These are phyloP conservation scores for Muntiacus muntjak DNA, from an alignment of 2,113 vertebrate genomes.

Conservation along the genomic window DNA sequence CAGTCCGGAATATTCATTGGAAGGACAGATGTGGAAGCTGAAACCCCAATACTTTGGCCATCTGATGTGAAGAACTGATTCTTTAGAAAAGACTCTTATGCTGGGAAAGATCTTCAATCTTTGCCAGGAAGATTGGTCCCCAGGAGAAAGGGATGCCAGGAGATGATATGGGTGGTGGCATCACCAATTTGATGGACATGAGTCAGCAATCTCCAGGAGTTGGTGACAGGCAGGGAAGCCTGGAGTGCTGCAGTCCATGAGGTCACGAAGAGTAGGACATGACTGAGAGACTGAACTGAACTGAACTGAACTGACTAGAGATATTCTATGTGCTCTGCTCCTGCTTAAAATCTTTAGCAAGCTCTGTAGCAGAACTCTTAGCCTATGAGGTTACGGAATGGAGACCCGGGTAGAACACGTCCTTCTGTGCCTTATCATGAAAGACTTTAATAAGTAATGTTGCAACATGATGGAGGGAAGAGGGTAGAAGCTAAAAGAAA, in stretches of 20 bases:
- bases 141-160: background rate
- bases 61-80: background rate
- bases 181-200: background rate
- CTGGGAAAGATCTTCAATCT: background rate
- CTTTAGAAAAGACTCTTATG: background rate
- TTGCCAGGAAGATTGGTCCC: background rate
- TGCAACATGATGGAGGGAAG: background rate
- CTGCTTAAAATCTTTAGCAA: background rate
- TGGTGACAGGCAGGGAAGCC: background rate
- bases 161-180: background rate
- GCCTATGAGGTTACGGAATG: background rate
- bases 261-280: background rate
- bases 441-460: no score
- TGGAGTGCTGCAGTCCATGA: background rate
- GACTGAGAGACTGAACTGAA: background rate
- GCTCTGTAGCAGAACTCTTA: background rate
- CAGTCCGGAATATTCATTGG: background rate
- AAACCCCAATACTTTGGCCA: background rate
- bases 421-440: background rate
- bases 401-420: background rate
- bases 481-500: background rate
- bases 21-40: background rate
- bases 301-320: background rate
- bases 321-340: background rate
- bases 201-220: fast-evolving